These are phyloP conservation scores for Colius striatus DNA, from an alignment of 2,113 vertebrate genomes.

Conservation along the genomic window DNA sequence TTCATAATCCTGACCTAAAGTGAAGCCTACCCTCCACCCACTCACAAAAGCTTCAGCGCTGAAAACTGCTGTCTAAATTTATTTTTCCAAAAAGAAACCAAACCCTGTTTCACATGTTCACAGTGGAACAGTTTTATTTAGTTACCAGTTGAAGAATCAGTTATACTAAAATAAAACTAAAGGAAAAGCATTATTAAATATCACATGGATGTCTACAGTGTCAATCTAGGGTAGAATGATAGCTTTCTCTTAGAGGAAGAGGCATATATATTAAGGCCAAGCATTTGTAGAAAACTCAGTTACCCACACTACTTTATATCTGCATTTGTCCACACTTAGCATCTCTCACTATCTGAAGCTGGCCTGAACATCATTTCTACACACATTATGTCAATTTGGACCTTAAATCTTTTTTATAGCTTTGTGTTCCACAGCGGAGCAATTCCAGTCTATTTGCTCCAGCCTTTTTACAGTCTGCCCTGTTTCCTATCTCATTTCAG, in stretches of 20 bases:
- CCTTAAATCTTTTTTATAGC: background rate
- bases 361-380: background rate
- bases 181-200: background rate
- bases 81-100: background rate
- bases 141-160: background rate
- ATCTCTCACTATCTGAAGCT: background rate
- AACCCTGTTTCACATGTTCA: background rate
- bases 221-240: background rate
- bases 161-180: constrained; percentile 4
- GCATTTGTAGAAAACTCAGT: background rate
- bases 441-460: background rate
- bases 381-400: background rate
- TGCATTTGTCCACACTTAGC: background rate
- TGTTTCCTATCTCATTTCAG: background rate
- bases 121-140: background rate
- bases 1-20: constrained; percentile 52
- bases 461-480: background rate
- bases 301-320: background rate
- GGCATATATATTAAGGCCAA: background rate
- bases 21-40: constrained; percentile 27
- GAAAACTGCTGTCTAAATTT: background rate
- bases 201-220: background rate
- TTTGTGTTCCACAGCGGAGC: background rate
- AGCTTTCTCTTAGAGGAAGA: background rate
- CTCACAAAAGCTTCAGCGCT: background rate